Evolutionary conservation across 2,888 invertebrate genomes (phyloP).

Genomic region (Miltochrista miniata): DNA sequence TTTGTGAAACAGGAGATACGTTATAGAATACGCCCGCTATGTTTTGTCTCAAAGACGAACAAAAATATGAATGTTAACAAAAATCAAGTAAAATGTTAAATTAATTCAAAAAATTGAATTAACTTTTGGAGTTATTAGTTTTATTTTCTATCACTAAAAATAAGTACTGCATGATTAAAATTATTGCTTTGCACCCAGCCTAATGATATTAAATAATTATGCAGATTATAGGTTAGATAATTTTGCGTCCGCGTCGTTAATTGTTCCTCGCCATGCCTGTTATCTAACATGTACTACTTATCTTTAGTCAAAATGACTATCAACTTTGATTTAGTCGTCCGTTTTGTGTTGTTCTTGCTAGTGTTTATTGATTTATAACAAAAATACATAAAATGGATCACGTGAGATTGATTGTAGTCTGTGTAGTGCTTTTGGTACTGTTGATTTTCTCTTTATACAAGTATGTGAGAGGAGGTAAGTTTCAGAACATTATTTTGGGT

Average conservation of each 20-base stretch:
- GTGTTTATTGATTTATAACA: background rate
- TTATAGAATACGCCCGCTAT: too few species aligned
- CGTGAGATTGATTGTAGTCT: background rate
- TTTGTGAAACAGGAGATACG: too few species aligned
- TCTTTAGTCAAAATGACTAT: background rate
- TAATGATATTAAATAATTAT: background rate
- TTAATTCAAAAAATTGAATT: too few species aligned
- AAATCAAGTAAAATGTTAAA: too few species aligned
- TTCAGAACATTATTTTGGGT: background rate
- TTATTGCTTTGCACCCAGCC: background rate
- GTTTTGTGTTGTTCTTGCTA: background rate
- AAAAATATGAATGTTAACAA: too few species aligned
- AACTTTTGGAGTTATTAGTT: too few species aligned
- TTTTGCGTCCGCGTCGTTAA: background rate
- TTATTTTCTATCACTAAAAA: too few species aligned
- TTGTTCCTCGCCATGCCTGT: background rate
- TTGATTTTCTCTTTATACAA: background rate
- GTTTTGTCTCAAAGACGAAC: too few species aligned
- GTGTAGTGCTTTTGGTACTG: background rate
- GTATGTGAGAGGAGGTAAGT: background rate
- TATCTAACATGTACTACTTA: background rate
- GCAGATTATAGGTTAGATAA: background rate
- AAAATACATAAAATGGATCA: background rate
- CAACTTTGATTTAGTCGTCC: slow-evolving; percentile 1
- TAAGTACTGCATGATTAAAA: too few species aligned